phyloP scores from a whole-genome alignment of 2,797 vertebrate species.

The Rhincodon typus region DNA sequence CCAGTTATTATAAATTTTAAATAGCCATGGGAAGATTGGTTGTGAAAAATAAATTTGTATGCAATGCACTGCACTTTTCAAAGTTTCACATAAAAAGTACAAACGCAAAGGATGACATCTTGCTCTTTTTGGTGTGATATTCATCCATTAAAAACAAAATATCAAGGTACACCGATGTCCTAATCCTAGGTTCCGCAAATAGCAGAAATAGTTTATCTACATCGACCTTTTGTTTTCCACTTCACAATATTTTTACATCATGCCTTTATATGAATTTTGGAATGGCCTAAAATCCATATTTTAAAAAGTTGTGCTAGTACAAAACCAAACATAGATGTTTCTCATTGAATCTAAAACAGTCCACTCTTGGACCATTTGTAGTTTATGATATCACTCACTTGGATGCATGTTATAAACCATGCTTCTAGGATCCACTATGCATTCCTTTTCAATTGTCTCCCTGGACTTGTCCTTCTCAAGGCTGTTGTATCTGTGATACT shows the following conservation, averaged over 20 bases:
- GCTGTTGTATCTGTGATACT: not conserved
- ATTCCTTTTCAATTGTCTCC: not conserved
- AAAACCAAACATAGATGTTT: not conserved
- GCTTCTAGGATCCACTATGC: not conserved
- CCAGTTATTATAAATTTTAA: not conserved
- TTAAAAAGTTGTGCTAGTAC: not conserved
- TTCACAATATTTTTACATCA: not conserved
- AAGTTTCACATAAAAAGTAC: not conserved
- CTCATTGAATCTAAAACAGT: not conserved
- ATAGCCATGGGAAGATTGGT: not conserved
- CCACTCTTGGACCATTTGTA: not conserved
- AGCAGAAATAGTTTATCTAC: no score
- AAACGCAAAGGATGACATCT: not conserved
- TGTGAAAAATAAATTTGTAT: no score
- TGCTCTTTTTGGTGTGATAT: no score
- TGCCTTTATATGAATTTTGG: not conserved
- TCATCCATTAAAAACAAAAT: not conserved
- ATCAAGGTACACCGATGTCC: slow-evolving; percentile 62
- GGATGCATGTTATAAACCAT: not conserved
- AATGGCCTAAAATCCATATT: not conserved
- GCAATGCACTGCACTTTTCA: not conserved
- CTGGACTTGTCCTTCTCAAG: not conserved
- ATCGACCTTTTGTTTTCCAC: not conserved
- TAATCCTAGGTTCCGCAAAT: no score
- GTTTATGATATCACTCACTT: not conserved